Conservation (phyloP, 2,797 vertebrate species). For the Pseudomugil tenellus region DNA sequence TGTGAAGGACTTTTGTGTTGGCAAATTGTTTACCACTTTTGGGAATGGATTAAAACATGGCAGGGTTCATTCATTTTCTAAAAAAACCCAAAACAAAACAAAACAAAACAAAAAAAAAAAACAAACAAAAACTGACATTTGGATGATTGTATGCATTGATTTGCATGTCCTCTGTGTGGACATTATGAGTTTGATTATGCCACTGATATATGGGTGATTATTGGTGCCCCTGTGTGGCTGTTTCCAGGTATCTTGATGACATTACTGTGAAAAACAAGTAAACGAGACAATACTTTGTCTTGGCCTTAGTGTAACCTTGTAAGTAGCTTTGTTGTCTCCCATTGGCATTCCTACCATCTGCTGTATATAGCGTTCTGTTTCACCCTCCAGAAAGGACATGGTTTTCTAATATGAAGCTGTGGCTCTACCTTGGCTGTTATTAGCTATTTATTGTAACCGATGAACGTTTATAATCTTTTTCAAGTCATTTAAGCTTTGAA, state of each 20-base stretch:
- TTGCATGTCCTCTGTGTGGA: background rate
- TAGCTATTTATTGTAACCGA: background rate
- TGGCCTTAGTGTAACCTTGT: slow-evolving; percentile 64
- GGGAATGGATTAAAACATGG: slow-evolving; percentile 23
- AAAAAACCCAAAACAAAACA: too few species aligned
- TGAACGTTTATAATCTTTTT: background rate
- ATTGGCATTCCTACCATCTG: slow-evolving; percentile 67
- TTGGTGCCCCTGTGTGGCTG: background rate
- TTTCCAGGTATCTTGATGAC: slow-evolving; percentile 14
- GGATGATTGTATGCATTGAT: slow-evolving; percentile 1
- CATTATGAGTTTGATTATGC: background rate
- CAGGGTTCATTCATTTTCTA: slow-evolving; percentile 31
- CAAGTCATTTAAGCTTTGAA: background rate
- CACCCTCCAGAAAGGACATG: slow-evolving; percentile 37
- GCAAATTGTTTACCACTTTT: slow-evolving; percentile 45
- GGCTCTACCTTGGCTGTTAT: background rate
- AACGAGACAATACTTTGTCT: slow-evolving; percentile 36
- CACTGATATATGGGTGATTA: background rate
- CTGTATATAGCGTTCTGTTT: slow-evolving; percentile 49
- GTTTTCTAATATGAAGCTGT: slow-evolving; percentile 25
- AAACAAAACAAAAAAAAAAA: too few species aligned
- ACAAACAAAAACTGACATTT: slow-evolving; percentile 1
- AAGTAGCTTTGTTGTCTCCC: slow-evolving; percentile 53
- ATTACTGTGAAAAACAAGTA: slow-evolving; percentile 20
- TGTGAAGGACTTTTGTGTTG: slow-evolving; percentile 59